phyloP scores from a whole-genome alignment of 2,797 vertebrate species.

The Natrix natrix region DNA sequence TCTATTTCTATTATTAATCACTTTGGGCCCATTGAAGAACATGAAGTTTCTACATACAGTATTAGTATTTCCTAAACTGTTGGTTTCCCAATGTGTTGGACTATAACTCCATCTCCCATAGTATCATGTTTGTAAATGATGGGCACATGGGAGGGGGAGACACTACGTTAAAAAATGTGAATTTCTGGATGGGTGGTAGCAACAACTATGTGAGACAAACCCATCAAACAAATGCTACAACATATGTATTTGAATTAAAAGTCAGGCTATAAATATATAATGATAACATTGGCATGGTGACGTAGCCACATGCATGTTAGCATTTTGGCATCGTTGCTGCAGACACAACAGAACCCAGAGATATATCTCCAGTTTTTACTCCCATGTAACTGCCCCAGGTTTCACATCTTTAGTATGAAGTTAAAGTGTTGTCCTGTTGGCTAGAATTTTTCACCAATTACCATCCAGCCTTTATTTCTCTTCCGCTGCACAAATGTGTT shows the following conservation, averaged over 20 bases:
- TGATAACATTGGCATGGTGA: neutral
- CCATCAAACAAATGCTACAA: neutral
- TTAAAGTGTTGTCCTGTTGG: neutral
- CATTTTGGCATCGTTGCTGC: neutral
- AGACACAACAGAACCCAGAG: neutral
- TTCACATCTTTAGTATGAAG: neutral
- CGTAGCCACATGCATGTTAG: neutral
- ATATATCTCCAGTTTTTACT: neutral
- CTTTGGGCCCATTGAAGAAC: neutral
- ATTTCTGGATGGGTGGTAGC: neutral
- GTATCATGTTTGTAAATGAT: neutral
- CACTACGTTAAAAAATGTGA: neutral
- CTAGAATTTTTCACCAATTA: slow-evolving; percentile 13
- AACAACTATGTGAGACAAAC: neutral
- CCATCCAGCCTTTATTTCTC: slow-evolving; percentile 10
- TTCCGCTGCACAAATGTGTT: slow-evolving; percentile 14
- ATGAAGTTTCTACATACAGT: neutral
- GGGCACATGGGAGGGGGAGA: neutral
- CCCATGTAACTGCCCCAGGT: neutral
- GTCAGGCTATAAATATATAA: neutral
- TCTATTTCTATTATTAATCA: neutral
- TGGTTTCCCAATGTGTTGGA: neutral
- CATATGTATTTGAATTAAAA: neutral
- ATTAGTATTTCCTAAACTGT: neutral
- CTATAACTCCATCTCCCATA: neutral